phyloP scores from a whole-genome alignment of 2,113 vertebrate genomes.

The Oreocharis arfaki region DNA sequence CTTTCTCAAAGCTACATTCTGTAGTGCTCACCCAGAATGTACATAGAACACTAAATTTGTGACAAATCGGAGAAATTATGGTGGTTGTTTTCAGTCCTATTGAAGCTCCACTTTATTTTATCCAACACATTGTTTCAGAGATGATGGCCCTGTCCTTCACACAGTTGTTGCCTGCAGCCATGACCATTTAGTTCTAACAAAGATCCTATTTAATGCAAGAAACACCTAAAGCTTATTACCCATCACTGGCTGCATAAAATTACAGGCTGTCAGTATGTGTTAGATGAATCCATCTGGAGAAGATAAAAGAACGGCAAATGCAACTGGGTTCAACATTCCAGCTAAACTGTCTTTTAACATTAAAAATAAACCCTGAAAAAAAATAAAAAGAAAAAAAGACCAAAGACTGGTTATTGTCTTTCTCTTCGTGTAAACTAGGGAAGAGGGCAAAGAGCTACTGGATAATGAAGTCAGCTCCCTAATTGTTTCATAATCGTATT shows the following conservation, averaged over 20 bases:
- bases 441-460: not conserved
- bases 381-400: not conserved
- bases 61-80: not conserved
- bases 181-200: not conserved
- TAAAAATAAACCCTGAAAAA: not conserved
- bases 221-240: not conserved
- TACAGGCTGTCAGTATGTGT: slow-evolving; percentile 1
- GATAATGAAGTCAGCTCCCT: not conserved
- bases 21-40: not conserved
- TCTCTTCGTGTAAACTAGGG: not conserved
- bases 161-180: not conserved
- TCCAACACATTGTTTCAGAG: not conserved
- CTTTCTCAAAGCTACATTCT: not conserved
- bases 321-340: not conserved
- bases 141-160: not conserved
- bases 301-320: not conserved
- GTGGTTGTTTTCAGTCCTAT: not conserved
- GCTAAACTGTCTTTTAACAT: not conserved
- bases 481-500: not conserved
- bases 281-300: slow-evolving; percentile 19
- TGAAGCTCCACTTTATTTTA: not conserved
- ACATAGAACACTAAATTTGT: not conserved
- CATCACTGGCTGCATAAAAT: not conserved
- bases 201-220: not conserved
- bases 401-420: not conserved